Conservation (phyloP, 2,113 vertebrate genomes). For the Pimephales promelas region DNA sequence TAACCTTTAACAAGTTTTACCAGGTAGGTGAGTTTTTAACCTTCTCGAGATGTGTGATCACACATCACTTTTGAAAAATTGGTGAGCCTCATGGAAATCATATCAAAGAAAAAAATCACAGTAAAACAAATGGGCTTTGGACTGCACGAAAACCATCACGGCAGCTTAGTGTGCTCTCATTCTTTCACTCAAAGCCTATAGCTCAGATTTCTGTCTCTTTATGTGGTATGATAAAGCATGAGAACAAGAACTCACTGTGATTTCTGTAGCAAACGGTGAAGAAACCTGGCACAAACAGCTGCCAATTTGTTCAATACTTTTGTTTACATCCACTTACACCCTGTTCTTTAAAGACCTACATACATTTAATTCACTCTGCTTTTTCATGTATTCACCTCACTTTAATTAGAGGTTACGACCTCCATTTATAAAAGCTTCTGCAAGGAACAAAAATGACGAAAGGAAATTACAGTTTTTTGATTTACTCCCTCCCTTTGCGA, state of each 20-base stretch:
- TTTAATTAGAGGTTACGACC: constrained; percentile 30
- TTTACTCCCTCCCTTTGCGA: neutral
- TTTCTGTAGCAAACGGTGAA: neutral
- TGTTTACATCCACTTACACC: neutral
- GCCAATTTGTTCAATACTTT: neutral
- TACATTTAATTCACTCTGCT: neutral
- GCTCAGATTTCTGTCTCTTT: constrained; percentile 14
- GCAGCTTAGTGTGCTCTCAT: neutral
- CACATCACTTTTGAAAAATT: constrained; percentile 8
- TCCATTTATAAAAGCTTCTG: constrained; percentile 32
- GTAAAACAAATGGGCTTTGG: constrained; percentile 16
- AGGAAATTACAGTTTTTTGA: neutral
- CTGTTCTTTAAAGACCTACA: constrained; percentile 1
- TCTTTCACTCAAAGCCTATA: constrained; percentile 25
- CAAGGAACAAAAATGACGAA: constrained; percentile 2
- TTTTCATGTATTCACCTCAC: neutral
- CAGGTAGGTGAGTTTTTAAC: constrained; percentile 48
- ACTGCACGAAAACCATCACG: neutral
- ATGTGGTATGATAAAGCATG: neutral
- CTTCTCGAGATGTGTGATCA: neutral
- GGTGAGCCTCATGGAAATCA: constrained; percentile 18
- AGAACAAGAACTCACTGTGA: neutral
- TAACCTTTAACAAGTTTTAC: constrained; percentile 45
- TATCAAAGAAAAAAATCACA: neutral
- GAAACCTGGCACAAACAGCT: neutral